phyloP scores from a whole-genome alignment of 2,113 vertebrate species.

The Talpa occidentalis region DNA sequence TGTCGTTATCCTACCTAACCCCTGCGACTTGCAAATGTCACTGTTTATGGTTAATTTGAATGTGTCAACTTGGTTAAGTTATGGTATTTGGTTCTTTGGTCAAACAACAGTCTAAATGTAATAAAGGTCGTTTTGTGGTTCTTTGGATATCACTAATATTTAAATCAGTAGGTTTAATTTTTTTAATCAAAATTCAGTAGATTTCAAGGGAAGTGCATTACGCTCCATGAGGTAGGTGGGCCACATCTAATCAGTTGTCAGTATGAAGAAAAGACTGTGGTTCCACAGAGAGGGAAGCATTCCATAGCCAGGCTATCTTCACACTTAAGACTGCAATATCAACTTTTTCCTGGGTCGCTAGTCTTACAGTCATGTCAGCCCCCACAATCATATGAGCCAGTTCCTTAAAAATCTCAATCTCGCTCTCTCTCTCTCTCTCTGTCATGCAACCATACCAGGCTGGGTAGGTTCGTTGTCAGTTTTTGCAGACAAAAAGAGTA shows the following conservation, averaged over 20 bases:
- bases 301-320: not conserved
- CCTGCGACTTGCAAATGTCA: not conserved
- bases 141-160: not conserved
- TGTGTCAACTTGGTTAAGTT: not conserved
- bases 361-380: not conserved
- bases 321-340: not conserved
- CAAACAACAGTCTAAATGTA: not conserved
- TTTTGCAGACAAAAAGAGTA: too few species aligned
- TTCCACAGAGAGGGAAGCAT: not conserved
- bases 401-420: not conserved
- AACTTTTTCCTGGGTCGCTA: not conserved
- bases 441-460: too few species aligned
- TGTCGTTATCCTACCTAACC: not conserved
- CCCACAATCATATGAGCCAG: not conserved
- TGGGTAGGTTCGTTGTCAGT: too few species aligned
- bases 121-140: not conserved
- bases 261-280: not conserved
- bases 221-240: not conserved
- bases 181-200: too few species aligned
- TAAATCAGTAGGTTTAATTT: not conserved
- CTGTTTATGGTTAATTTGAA: not conserved
- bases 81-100: not conserved
- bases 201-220: not conserved
- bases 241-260: not conserved
- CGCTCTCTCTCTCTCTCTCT: not conserved